Evolutionary conservation across 2,888 invertebrate genomes (phyloP), one percentile per base, ranked within the genome.

Genomic region (Pharmacophagus antenor): DNA sequence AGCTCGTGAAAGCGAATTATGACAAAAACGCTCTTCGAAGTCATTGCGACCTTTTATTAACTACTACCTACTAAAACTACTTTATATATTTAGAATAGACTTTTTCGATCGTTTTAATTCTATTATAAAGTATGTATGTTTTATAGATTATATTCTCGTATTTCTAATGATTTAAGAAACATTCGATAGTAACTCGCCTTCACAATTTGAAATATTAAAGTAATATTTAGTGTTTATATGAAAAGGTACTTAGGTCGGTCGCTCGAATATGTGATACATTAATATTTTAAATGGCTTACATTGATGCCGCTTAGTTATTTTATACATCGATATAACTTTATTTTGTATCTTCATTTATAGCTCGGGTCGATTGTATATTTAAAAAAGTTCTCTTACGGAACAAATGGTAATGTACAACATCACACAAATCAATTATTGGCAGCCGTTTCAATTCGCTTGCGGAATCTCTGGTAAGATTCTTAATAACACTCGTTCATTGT

Each of bases 401-500:
- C 60, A 60, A 56, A 58, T 62, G 57, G 25, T 58, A 58, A 65
- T 54, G 65, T 31, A 58, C 47, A 50, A 58, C 56, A 62, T 58
- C 54, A 23, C 51, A 68, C 65, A 55, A 58, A 68, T 68, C 66
- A 68, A 68, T 64, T 68, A 64, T 65, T 60, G 53, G 69, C 67
- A 65, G 68, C 70, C 72, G 71, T 74, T 76, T 78, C 73, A 79
- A 77, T 76, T 77, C 65, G 62, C 70, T 76, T 74, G 67, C 71
- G 71, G 48, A 74, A 76, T 77, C 79, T 77, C 79, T 72, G 75
- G 73, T 72, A 71, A 76, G 70, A 77, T 77, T 76, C 80, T 80
- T 84, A 86, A 85, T 86, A 83, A 82, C 74, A 82, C 78, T 79
- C 77, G 83, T 85, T 84, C 82, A 84, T 80, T 77, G 79, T 80